Evolutionary conservation across 2,113 vertebrate genomes (phyloP), one percentile per base, ranked within the genome.

Genomic region (Oncorhynchus nerka): DNA sequence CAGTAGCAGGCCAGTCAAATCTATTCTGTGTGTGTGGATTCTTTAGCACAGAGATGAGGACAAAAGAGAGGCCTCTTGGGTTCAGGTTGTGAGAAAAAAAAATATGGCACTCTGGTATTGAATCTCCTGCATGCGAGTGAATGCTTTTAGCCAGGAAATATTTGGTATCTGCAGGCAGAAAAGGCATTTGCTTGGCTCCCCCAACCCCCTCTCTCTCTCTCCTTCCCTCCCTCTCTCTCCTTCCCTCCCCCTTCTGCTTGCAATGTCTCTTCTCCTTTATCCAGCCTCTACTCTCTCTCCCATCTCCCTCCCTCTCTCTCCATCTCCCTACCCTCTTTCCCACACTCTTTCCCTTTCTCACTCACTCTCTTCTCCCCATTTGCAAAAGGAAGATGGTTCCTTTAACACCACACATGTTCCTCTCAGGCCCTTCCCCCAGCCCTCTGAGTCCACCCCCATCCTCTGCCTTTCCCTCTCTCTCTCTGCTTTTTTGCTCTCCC

Each of bases 141-240:
- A 76, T 61, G 76, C 81, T 88, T 85, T 82, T 75, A 79, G 75
- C 68, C 12, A 26, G 48, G 64, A 82, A 81, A 73, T 74, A 70
- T 78, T 71, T 82, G 68, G 28, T 65, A 20, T 67, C 70, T 71
- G 32, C 11, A 68, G 73, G 62, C 71, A 64, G 64, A 45, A 69
- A 57, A 82, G 49, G 22, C 72, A 78, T 77, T 75, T 70, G 61
- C 12, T 24, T 66, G 39, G 39, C 12, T 45, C 39, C 39, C 39
- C 39, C 39, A 45, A 45, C 39, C 39, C 39, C 28, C 28, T 28
- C 39, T 45, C 9, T 45, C 39, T 11, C 39, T 45, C 39, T 45
- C 39, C 39, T 45, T 45, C 39, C 39, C 39, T 45, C 39, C 39
- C 39, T 45, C 39, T 11, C 39, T 45, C 39, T 45, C 39, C 39